Conservation (phyloP, 2,113 vertebrate species). For the Holacanthus passer region DNA sequence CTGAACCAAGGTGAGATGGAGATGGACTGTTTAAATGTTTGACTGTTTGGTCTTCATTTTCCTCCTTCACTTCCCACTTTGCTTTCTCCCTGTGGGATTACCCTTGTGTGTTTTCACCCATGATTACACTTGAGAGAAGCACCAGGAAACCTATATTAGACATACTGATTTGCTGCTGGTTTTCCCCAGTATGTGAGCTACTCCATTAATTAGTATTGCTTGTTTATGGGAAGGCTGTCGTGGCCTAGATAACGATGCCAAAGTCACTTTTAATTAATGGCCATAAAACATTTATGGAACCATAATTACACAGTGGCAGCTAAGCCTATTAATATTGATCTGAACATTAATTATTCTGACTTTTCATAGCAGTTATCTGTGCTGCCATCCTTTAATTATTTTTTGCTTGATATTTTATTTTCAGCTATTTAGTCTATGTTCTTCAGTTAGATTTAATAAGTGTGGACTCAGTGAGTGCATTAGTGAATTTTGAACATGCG, state of each 20-base stretch:
- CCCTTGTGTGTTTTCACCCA: slow-evolving; percentile 34
- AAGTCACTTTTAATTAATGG: slow-evolving; percentile 81
- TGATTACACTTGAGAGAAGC: slow-evolving; percentile 49
- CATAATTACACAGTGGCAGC: slow-evolving; percentile 71
- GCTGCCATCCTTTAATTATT: slow-evolving; percentile 47
- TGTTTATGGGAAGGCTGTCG: slow-evolving; percentile 72
- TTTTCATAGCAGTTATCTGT: slow-evolving; percentile 55
- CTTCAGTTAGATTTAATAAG: slow-evolving; percentile 11
- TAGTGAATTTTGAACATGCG: slow-evolving; percentile 6
- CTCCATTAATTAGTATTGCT: slow-evolving; percentile 79
- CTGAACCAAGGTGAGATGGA: slow-evolving; percentile 21
- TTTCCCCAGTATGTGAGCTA: slow-evolving; percentile 60
- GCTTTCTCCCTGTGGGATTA: slow-evolving; percentile 8
- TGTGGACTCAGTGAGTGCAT: background rate
- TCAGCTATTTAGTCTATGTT: slow-evolving; percentile 13
- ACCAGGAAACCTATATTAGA: slow-evolving; percentile 46
- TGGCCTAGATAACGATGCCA: slow-evolving; percentile 79
- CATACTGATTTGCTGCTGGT: slow-evolving; percentile 57
- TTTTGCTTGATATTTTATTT: slow-evolving; percentile 46
- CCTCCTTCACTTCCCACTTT: background rate
- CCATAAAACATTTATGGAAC: slow-evolving; percentile 78
- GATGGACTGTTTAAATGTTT: background rate
- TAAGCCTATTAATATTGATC: slow-evolving; percentile 79
- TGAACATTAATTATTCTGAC: slow-evolving; percentile 64
- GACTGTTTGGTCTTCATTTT: background rate